phyloP scores from a whole-genome alignment of 2,888 invertebrate species.

The Trissolcus brochymenae region DNA sequence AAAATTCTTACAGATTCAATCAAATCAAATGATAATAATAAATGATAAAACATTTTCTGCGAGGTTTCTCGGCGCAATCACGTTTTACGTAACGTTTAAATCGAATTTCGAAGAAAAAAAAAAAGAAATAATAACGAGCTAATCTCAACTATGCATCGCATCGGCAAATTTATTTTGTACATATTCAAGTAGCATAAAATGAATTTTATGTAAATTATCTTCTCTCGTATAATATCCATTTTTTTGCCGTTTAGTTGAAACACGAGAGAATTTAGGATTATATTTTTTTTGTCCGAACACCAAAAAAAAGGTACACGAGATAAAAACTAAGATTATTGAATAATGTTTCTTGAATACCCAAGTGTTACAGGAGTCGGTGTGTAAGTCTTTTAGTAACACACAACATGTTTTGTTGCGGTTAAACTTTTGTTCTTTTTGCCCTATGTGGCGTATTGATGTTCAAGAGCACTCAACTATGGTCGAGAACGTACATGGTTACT shows the following conservation, averaged over 20 bases:
- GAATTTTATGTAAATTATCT: not conserved
- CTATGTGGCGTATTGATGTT: conserved; percentile 48
- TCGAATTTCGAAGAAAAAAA: no score
- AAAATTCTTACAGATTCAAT: not conserved
- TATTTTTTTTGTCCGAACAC: no score
- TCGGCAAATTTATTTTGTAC: no score
- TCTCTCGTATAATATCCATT: not conserved
- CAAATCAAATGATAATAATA: not conserved
- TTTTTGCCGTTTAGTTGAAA: no score
- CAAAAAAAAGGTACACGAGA: no score
- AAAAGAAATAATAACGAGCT: no score
- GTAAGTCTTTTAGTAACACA: conserved; percentile 30
- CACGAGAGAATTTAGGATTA: no score
- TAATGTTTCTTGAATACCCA: conserved; percentile 24
- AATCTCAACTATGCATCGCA: no score
- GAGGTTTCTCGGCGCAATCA: not conserved
- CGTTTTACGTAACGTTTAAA: no score
- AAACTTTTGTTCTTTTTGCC: conserved; percentile 46
- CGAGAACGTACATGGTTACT: conserved; percentile 42
- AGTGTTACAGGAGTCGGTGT: conserved; percentile 15
- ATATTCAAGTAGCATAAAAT: not conserved
- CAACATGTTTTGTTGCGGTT: conserved; percentile 44
- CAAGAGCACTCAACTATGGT: conserved; percentile 47
- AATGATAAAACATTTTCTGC: not conserved
- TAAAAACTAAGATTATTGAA: conserved; percentile 23